Evolutionary conservation across 2,113 vertebrate species (phyloP), one percentile per base, ranked within the genome.

Genomic region (Suricata suricatta): DNA sequence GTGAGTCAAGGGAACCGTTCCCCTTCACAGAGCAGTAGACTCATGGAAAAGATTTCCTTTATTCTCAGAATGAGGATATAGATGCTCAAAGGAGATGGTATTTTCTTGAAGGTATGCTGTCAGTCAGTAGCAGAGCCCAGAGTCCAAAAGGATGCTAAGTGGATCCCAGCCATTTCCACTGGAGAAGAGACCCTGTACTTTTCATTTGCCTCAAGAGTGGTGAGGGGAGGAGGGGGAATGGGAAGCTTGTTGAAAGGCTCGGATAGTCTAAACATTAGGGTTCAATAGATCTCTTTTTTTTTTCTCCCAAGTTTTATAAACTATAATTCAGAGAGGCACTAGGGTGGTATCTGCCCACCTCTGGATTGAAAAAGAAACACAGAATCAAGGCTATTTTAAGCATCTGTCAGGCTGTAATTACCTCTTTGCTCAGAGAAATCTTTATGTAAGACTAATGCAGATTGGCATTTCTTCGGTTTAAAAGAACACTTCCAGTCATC

Each of bases 391-490:
- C 88, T 98, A 98, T 98, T 98, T 98, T 94, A 95, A 91, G 95
- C 60, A 86, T 94, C 92, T 98, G 97, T 97, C 97, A 98, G 95
- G 93, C 94, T 88, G 82, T 97, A 98, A 98, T 98, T 97, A 93
- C 96, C 95, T 93, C 93, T 95, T 91, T 96, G 81, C 97, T 96
- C 60, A 86, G 88, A 92, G 90, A 92, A 97, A 96, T 97, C 97
- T 98, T 98, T 97, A 97, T 98, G 96, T 96, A 98, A 98, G 96
- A 85, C 85, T 96, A 98, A 98, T 96, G 72, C 76, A 97, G 97
- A 98, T 98, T 98, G 97, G 97, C 84, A 74, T 97, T 97, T 97
- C 88, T 96, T 94, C 33, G 27, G 86, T 94, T 97, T 93, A 91
- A 96, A 97, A 88, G 97, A 96, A 98, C 89, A 88, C 86, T 96